Evolutionary conservation across 1,140 invertebrate genomes (phyloP).

Genomic region (Mactra quadrangularis): DNA sequence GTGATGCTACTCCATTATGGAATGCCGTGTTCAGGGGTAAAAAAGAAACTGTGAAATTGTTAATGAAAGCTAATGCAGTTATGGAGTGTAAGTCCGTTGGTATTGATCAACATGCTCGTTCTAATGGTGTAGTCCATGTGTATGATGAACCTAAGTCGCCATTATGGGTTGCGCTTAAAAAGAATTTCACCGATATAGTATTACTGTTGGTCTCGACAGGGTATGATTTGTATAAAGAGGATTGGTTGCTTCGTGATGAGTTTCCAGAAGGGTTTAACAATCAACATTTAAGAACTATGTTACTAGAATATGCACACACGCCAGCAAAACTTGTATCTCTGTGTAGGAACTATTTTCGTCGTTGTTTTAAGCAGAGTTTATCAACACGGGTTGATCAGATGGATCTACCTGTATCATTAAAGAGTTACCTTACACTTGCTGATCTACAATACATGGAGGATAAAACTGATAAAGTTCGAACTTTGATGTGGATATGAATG

Average conservation of each 20-base stretch:
- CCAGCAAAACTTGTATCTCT: constrained; percentile 70
- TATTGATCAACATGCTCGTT: constrained; percentile 72
- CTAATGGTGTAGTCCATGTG: constrained; percentile 61
- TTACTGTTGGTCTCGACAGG: constrained; percentile 71
- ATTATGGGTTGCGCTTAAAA: constrained; percentile 72
- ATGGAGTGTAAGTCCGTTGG: constrained; percentile 70
- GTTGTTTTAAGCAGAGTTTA: constrained; percentile 60
- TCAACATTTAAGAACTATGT: constrained; percentile 48
- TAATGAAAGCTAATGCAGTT: constrained; percentile 73
- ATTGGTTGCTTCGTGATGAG: constrained; percentile 69
- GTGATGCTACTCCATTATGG: constrained; percentile 75
- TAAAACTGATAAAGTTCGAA: too few relatives aligned
- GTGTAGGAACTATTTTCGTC: constrained; percentile 71
- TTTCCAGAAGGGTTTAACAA: constrained; percentile 52
- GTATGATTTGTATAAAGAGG: constrained; percentile 70
- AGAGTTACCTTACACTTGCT: constrained; percentile 70
- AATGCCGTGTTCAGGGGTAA: constrained; percentile 74
- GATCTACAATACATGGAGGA: constrained; percentile 44
- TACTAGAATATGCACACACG: constrained; percentile 60
- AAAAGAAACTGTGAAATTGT: constrained; percentile 68
- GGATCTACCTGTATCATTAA: constrained; percentile 69
- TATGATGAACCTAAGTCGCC: constrained; percentile 67
- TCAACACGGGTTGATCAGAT: constrained; percentile 62
- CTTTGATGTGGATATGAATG: too few relatives aligned
- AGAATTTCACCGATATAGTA: constrained; percentile 57